Evolutionary conservation across 2,888 invertebrate genomes (phyloP), one percentile per base, ranked within the genome.

Genomic region (Phyllotreta striolata): DNA sequence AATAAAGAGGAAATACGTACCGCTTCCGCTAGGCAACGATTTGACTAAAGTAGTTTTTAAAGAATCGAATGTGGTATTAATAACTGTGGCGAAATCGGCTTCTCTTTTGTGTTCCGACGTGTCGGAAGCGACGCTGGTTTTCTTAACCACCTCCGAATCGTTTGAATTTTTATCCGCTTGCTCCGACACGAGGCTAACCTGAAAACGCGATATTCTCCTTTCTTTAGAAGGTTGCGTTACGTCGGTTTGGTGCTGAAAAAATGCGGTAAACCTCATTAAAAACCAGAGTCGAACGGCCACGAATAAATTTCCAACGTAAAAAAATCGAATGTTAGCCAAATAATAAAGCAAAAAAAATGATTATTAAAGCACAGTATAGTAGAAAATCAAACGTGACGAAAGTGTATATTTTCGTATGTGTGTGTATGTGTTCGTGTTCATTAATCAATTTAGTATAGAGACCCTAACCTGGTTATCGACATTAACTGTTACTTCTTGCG

Each of bases 181-280:
- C 71, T 85, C 85, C 9, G 79, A 81, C 24, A 85, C 84, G 9
- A 84, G 81, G 74, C 84, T 84, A 55, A 85, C 84, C 76, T 84
- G 83, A 73, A 85, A 85, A 55, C 85, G 79, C 6, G 84, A 84
- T 10, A 84, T 76, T 66, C 80, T 80, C 55, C 84, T 41, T 44
- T 60, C 60, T 35, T 44, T 60, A 5, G 43, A 9, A n/a, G 60
- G 52, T 54, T 34, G 40, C 13, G 39, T 34, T 13, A 12, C 14
- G 8, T 60, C 60, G 38, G 1, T 49, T 12, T 37, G 41, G 10
- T 34, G 5, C 59, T 59, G 37, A 51, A 24, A 24, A 24, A 24
- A 24, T 3, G 1, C 24, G 24, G 24, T 24, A 3, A 24, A 24
- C 24, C 24, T 1, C 24, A 24, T 24, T 24, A 4, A 24, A 24